Evolutionary conservation across 2,797 vertebrate genomes (phyloP).

Genomic region (Myotis findleyi): DNA sequence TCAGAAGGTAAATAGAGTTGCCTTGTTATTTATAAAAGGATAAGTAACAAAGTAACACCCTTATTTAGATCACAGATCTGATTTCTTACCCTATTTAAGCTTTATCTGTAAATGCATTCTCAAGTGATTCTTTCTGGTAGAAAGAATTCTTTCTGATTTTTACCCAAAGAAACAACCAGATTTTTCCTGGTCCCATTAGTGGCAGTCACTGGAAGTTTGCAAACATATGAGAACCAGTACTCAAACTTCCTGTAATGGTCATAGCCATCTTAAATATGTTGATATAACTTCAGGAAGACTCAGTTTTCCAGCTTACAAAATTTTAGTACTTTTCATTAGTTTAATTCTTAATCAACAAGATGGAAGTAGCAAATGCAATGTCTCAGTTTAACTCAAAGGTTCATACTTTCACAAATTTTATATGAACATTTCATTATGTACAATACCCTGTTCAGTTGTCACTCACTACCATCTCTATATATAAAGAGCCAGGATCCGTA

Average conservation of each 20-base stretch:
- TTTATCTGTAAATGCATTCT: conserved; percentile 35
- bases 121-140: background rate
- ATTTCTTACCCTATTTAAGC: background rate
- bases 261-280: background rate
- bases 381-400: background rate
- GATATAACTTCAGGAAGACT: background rate
- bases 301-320: background rate
- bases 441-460: background rate
- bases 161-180: background rate
- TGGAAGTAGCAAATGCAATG: background rate
- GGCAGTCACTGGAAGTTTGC: background rate
- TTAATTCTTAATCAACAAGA: conserved; percentile 31
- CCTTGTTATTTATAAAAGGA: conserved; percentile 51
- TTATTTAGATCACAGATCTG: conserved; percentile 32
- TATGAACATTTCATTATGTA: background rate
- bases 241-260: background rate
- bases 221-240: background rate
- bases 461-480: background rate
- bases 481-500: too few relatives aligned
- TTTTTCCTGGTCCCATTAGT: background rate
- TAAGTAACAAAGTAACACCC: conserved; percentile 36
- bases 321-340: background rate
- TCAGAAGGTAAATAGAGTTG: conserved; percentile 27
- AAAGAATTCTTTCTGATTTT: conserved; percentile 32
- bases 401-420: background rate